These are phyloP conservation scores for Cephus runcator DNA, from an alignment of 2,888 invertebrate genomes.

Conservation along the genomic window DNA sequence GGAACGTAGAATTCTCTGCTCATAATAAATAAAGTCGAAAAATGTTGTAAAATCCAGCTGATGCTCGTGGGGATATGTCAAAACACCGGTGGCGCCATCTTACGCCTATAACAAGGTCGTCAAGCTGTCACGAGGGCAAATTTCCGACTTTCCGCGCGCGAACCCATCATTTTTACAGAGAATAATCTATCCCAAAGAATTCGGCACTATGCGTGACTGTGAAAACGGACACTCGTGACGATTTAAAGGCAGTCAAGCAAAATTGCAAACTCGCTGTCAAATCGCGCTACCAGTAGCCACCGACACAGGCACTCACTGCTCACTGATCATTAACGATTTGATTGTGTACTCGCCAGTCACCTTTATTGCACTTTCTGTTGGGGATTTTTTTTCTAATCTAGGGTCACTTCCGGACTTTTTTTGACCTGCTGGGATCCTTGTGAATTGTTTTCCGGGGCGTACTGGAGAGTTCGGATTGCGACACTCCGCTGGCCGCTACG, in stretches of 20 bases:
- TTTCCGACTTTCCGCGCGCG: conserved; percentile 22
- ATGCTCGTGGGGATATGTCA: conserved; percentile 54
- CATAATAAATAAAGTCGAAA: conserved; percentile 48
- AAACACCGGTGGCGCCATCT: conserved; percentile 62
- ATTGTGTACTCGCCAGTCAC: not conserved
- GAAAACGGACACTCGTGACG: not conserved
- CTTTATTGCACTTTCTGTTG: too few relatives aligned
- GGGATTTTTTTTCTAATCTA: too few relatives aligned
- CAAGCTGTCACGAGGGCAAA: conserved; percentile 57
- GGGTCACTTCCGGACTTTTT: too few relatives aligned
- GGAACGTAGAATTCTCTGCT: conserved; percentile 64
- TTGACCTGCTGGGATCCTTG: not conserved
- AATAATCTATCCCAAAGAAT: not conserved
- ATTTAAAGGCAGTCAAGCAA: not conserved
- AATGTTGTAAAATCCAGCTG: conserved; percentile 54
- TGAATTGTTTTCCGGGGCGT: conserved; percentile 5
- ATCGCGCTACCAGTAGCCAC: not conserved
- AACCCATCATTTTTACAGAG: not conserved
- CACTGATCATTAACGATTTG: not conserved
- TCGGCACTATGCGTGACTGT: not conserved
- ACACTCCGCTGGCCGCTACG: conserved; percentile 38
- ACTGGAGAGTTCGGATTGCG: not conserved
- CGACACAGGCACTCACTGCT: not conserved
- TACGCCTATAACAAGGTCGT: conserved; percentile 44
- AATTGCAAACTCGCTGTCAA: conserved; percentile 27